Evolutionary conservation across 2,797 vertebrate species (phyloP).

Genomic region (Miichthys miiuy): DNA sequence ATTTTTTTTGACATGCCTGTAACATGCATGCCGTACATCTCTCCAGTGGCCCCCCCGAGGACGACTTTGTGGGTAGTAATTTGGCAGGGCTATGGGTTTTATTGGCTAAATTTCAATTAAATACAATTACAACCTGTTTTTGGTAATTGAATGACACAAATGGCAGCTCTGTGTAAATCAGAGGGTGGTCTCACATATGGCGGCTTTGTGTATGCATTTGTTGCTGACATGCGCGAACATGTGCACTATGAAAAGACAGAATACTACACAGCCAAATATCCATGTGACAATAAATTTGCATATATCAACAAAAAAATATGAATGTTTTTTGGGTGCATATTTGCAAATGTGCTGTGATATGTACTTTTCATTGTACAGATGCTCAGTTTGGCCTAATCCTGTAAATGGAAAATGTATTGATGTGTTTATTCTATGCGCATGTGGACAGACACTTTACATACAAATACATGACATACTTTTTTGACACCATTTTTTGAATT

Average conservation of each 20-base stretch:
- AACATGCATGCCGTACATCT: slow-evolving; percentile 58
- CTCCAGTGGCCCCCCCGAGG: slow-evolving; percentile 55
- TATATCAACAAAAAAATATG: background rate
- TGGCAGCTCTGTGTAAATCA: slow-evolving; percentile 36
- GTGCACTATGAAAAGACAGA: background rate
- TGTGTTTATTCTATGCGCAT: slow-evolving; percentile 1
- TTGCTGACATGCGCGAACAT: slow-evolving; percentile 25
- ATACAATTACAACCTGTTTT: slow-evolving; percentile 74
- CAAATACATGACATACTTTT: background rate
- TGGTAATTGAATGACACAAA: slow-evolving; percentile 70
- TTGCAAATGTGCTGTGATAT: background rate
- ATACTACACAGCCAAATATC: background rate
- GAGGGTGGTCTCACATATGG: slow-evolving; percentile 48
- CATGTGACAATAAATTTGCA: slow-evolving; percentile 2
- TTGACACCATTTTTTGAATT: background rate
- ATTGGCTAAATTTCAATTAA: slow-evolving; percentile 80
- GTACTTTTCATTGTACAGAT: background rate
- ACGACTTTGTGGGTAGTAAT: slow-evolving; percentile 63
- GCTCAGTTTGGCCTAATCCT: background rate
- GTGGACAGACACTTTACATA: background rate
- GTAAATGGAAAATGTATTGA: background rate
- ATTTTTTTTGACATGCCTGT: slow-evolving; percentile 75
- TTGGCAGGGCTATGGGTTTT: slow-evolving; percentile 64
- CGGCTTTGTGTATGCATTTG: slow-evolving; percentile 21
- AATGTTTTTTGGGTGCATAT: background rate